Conservation (phyloP, 2,888 invertebrate species). For the Tipula vernalis region DNA sequence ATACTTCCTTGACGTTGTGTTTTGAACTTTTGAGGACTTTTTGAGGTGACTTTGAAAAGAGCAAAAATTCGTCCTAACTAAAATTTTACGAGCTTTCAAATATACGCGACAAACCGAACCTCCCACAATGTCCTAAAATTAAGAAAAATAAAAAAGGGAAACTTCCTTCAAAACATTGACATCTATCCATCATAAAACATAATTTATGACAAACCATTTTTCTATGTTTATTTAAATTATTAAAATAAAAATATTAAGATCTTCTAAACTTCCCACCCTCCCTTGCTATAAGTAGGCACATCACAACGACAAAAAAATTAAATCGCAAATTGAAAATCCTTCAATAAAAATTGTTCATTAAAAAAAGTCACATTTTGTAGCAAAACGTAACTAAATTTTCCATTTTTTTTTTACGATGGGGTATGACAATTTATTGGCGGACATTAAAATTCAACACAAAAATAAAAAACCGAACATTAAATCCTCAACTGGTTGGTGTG, state of each 20-base stretch:
- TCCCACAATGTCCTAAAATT: background rate
- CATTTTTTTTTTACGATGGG: background rate
- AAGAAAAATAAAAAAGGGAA: background rate
- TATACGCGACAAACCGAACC: no score
- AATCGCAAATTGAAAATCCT: background rate
- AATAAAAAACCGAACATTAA: background rate
- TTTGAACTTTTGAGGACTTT: no score
- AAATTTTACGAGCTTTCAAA: no score
- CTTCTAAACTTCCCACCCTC: background rate
- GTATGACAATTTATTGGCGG: background rate
- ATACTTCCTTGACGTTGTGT: no score
- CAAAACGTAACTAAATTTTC: background rate
- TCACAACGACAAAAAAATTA: background rate
- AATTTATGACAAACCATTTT: background rate
- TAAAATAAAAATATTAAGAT: background rate
- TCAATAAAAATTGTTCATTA: background rate
- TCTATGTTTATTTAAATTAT: background rate
- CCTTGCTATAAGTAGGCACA: background rate
- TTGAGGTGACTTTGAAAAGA: no score
- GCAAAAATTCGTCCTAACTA: no score
- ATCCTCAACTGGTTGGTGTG: background rate
- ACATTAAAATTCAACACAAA: background rate
- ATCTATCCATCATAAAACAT: background rate
- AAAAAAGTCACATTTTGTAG: background rate
- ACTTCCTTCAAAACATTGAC: background rate